Conservation (phyloP, 2,888 invertebrate genomes). For the Cataglyphis albicans region DNA sequence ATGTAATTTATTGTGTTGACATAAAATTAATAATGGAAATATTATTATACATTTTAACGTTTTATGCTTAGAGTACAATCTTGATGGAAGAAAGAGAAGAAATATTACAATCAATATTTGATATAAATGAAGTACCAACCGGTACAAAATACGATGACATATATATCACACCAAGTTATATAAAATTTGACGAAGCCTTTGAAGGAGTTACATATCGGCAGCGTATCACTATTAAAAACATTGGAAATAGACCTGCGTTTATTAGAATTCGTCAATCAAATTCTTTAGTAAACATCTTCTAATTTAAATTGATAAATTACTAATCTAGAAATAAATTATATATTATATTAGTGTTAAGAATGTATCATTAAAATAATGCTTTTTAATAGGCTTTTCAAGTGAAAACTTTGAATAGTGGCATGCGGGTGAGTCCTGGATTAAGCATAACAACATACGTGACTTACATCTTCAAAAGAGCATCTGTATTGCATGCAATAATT, state of each 20-base stretch:
- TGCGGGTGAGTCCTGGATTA: constrained; percentile 84
- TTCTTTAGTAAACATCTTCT: constrained; percentile 82
- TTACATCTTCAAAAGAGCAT: constrained; percentile 82
- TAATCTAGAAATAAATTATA: not conserved
- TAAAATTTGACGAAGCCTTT: constrained; percentile 85
- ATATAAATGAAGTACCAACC: not conserved
- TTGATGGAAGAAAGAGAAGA: constrained; percentile 52
- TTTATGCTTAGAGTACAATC: constrained; percentile 2
- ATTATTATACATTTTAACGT: not conserved
- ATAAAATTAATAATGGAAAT: not conserved
- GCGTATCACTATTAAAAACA: constrained; percentile 83
- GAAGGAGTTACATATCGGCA: constrained; percentile 84
- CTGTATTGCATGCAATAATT: constrained; percentile 77
- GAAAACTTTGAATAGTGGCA: constrained; percentile 71
- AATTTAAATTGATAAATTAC: not conserved
- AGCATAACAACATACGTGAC: constrained; percentile 80
- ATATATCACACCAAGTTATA: constrained; percentile 82
- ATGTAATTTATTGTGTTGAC: too few species aligned
- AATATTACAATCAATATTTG: constrained; percentile 25
- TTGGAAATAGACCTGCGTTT: constrained; percentile 80
- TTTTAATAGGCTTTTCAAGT: constrained; percentile 83
- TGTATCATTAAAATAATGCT: not conserved
- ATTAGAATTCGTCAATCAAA: constrained; percentile 83
- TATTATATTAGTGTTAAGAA: not conserved
- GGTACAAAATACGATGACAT: constrained; percentile 76